These are phyloP conservation scores for Drosophila longiperda DNA, from an alignment of 2,888 invertebrate species.

Conservation along the genomic window DNA sequence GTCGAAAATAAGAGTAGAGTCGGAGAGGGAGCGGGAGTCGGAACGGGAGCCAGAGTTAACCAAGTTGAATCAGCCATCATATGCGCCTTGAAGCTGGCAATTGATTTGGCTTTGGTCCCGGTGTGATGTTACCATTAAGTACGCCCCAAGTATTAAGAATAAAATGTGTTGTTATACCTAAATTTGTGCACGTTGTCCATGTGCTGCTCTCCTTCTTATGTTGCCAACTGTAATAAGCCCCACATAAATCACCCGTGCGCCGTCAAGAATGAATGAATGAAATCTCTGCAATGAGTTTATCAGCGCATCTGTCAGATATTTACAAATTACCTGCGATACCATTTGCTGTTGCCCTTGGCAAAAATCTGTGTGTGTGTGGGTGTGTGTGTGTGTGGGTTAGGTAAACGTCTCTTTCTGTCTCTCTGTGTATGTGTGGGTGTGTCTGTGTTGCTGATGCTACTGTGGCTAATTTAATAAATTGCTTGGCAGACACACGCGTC, in stretches of 20 bases:
- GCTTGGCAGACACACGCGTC: slow-evolving; percentile 59
- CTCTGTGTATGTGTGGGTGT: slow-evolving; percentile 1
- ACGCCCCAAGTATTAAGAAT: slow-evolving; percentile 76
- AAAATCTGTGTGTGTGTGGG: slow-evolving; percentile 2
- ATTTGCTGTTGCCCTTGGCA: slow-evolving; percentile 46
- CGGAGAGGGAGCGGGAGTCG: slow-evolving; percentile 38
- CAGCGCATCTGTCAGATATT: slow-evolving; percentile 81
- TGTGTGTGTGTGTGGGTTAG: not conserved
- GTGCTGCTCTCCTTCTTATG: slow-evolving; percentile 11
- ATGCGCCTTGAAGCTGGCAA: slow-evolving; percentile 53
- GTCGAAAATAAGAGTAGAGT: not conserved
- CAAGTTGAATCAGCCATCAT: slow-evolving; percentile 60
- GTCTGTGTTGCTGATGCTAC: slow-evolving; percentile 62
- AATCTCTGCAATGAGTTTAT: slow-evolving; percentile 82
- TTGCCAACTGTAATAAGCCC: slow-evolving; percentile 69
- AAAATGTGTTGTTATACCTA: slow-evolving; percentile 71
- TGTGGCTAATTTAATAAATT: slow-evolving; percentile 82
- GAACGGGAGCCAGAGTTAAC: slow-evolving; percentile 51
- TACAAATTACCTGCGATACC: slow-evolving; percentile 82
- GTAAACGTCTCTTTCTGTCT: too few species aligned
- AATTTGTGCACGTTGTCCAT: slow-evolving; percentile 12
- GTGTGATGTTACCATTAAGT: slow-evolving; percentile 75
- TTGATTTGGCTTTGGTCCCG: slow-evolving; percentile 52
- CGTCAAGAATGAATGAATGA: slow-evolving; percentile 53
- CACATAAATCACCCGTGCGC: slow-evolving; percentile 60